Evolutionary conservation across 2,888 invertebrate species (phyloP).

Genomic region (Venusia cambrica): DNA sequence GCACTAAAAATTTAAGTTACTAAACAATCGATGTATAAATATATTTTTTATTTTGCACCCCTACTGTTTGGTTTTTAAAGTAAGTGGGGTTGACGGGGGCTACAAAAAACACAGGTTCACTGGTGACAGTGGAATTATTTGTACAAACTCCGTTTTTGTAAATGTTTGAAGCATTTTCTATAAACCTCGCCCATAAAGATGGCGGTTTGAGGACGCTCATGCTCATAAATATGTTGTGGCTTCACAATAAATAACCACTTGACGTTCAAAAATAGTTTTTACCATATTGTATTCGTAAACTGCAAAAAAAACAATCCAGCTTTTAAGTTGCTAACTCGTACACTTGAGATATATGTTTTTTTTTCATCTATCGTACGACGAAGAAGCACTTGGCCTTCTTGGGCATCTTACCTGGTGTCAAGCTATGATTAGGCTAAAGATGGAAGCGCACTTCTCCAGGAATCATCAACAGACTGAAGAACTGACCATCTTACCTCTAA

Average conservation of each 20-base stretch:
- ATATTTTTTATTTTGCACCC: conserved; percentile 32
- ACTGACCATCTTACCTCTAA: too few relatives aligned
- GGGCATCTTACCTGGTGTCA: too few relatives aligned
- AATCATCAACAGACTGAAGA: too few relatives aligned
- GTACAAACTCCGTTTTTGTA: conserved; percentile 52
- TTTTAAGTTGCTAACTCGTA: conserved; percentile 6
- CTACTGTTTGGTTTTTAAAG: conserved; percentile 52
- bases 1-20: too few relatives aligned
- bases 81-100: conserved; percentile 68
- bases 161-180: conserved; percentile 59
- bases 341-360: conserved; percentile 3
- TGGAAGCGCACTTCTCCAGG: too few relatives aligned
- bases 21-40: conserved; percentile 21
- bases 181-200: conserved; percentile 62
- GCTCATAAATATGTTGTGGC: conserved; percentile 53
- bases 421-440: too few relatives aligned
- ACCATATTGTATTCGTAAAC: conserved; percentile 37
- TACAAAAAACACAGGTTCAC: conserved; percentile 64
- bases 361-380: too few relatives aligned
- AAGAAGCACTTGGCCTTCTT: too few relatives aligned
- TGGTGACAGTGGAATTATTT: conserved; percentile 67
- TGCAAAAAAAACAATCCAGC: conserved; percentile 8
- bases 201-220: conserved; percentile 38
- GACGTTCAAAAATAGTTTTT: conserved; percentile 46
- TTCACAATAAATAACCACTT: conserved; percentile 57